Evolutionary conservation across 2,888 invertebrate species (phyloP).

Genomic region (Athalia rosae): DNA sequence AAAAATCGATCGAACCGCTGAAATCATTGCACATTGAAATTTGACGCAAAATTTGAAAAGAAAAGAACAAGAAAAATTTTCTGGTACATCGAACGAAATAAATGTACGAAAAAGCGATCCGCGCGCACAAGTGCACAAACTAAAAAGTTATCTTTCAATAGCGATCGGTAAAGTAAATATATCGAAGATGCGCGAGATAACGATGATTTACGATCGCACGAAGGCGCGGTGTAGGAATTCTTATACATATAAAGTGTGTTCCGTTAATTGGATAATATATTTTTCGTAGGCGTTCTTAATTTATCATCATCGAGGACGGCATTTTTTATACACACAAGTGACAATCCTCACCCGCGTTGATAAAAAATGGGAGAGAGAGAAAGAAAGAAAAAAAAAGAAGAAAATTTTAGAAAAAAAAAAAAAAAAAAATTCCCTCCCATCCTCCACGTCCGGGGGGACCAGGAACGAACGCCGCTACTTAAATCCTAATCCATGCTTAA

Average conservation of each 20-base stretch:
- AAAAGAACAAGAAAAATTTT: neutral
- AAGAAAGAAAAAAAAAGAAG: neutral
- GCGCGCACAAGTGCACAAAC: neutral
- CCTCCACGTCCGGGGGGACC: no score
- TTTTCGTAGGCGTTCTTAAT: slow-evolving; percentile 47
- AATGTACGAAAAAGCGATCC: neutral
- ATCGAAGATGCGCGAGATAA: slow-evolving; percentile 33
- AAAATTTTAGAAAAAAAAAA: neutral
- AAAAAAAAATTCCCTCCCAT: no score
- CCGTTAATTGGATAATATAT: slow-evolving; percentile 59
- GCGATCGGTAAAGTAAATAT: slow-evolving; percentile 18
- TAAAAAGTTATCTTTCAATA: neutral
- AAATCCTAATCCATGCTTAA: no score
- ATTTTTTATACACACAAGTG: slow-evolving; percentile 13
- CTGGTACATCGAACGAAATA: neutral
- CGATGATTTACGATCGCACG: slow-evolving; percentile 21
- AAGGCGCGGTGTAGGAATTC: slow-evolving; percentile 1
- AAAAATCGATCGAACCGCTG: no score
- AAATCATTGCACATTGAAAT: no score
- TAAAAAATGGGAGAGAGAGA: neutral
- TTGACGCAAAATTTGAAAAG: neutral
- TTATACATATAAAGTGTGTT: slow-evolving; percentile 46
- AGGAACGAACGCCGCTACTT: no score
- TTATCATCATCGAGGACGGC: slow-evolving; percentile 32
- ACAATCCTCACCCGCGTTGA: slow-evolving; percentile 5